Conservation (phyloP, 2,113 vertebrate genomes). For the Tyrannus savana region DNA sequence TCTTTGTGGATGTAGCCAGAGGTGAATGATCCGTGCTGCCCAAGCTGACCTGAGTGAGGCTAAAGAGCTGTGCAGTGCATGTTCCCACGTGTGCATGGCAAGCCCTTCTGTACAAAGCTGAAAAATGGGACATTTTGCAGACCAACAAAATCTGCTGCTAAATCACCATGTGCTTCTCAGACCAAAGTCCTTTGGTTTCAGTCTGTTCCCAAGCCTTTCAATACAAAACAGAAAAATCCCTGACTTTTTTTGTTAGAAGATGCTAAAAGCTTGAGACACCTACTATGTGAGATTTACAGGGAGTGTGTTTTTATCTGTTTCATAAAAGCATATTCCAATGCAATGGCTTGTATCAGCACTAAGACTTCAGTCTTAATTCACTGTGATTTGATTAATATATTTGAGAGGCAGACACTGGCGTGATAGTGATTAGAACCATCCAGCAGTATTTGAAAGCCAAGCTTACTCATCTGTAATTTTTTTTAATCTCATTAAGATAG, state of each 20-base stretch:
- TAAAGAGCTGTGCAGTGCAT: not conserved
- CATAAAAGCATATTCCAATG: not conserved
- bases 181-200: not conserved
- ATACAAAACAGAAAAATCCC: not conserved
- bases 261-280: not conserved
- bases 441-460: not conserved
- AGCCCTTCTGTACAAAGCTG: not conserved
- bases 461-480: slow-evolving; percentile 1
- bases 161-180: not conserved
- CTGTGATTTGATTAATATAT: not conserved
- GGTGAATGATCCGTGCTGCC: no score
- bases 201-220: not conserved
- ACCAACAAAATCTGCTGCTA: not conserved
- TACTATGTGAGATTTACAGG: not conserved
- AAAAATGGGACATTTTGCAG: not conserved
- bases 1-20: not conserved
- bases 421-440: not conserved
- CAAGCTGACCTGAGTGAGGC: not conserved
- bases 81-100: not conserved
- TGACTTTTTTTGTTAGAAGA: not conserved
- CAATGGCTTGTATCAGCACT: not conserved
- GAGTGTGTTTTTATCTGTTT: not conserved
- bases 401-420: not conserved
- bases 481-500: not conserved
- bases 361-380: not conserved